These are phyloP conservation scores for Sisor rabdophorus DNA, from an alignment of 2,113 vertebrate genomes.

Conservation along the genomic window DNA sequence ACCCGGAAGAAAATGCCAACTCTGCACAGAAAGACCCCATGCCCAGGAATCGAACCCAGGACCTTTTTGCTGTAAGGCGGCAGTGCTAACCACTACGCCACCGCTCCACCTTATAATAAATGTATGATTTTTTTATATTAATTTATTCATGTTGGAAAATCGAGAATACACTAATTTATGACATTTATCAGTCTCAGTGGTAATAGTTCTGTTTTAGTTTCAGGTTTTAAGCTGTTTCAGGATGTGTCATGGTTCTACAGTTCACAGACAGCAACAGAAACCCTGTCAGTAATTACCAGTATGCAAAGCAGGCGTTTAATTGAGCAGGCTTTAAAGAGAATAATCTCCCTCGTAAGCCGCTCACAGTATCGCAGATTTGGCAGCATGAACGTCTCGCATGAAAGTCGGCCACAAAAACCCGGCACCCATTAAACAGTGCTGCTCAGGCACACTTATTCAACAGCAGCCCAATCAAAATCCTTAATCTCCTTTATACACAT, in stretches of 20 bases:
- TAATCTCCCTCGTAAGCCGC: conserved; percentile 30
- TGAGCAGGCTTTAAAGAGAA: conserved; percentile 29
- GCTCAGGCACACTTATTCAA: conserved; percentile 15
- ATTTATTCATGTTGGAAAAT: neutral
- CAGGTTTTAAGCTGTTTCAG: neutral
- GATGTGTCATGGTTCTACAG: neutral
- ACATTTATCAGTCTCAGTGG: neutral
- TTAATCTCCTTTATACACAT: conserved; percentile 12
- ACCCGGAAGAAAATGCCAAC: too few relatives aligned
- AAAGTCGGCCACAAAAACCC: conserved; percentile 29
- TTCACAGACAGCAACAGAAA: neutral
- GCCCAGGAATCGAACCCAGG: too few relatives aligned
- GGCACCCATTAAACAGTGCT: neutral
- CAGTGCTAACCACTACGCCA: too few relatives aligned
- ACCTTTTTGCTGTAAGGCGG: too few relatives aligned
- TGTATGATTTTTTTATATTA: too few relatives aligned
- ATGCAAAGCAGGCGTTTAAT: conserved; percentile 25
- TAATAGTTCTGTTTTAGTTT: neutral
- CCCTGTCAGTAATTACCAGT: neutral
- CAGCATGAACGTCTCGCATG: conserved; percentile 23
- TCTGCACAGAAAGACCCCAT: too few relatives aligned
- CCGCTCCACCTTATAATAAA: neutral
- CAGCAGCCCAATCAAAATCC: conserved; percentile 23
- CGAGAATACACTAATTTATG: neutral
- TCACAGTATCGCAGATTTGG: conserved; percentile 25